Evolutionary conservation across 2,113 vertebrate genomes (phyloP).

Genomic region (Hypanus sabinus): DNA sequence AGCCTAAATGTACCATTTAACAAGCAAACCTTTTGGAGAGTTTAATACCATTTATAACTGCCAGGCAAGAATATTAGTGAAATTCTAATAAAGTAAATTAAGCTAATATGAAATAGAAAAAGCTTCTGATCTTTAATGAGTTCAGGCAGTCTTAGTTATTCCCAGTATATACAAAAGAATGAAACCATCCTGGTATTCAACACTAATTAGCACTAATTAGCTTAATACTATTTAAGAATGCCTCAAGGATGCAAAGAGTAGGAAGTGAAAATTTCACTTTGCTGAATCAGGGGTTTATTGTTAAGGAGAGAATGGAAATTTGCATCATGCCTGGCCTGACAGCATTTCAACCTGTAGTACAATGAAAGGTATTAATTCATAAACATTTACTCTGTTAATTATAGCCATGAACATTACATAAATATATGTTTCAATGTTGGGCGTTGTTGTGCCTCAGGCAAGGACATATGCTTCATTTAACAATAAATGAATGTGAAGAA

Average conservation of each 20-base stretch:
- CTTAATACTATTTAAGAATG: constrained; percentile 1
- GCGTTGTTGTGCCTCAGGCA: not conserved
- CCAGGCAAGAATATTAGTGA: not conserved
- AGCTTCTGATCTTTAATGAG: constrained; percentile 28
- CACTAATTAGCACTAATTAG: constrained; percentile 34
- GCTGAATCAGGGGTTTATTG: constrained; percentile 1
- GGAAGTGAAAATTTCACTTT: constrained; percentile 6
- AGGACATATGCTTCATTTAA: not conserved
- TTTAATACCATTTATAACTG: not conserved
- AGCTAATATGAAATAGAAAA: not conserved
- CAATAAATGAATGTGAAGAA: not conserved
- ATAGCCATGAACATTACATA: not conserved
- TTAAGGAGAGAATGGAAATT: not conserved
- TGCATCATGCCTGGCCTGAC: not conserved
- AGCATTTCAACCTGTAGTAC: not conserved
- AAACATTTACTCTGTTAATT: constrained; percentile 11
- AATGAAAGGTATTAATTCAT: constrained; percentile 14
- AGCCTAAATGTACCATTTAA: not conserved
- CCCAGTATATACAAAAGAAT: not conserved
- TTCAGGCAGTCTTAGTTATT: not conserved
- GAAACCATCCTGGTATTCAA: constrained; percentile 10
- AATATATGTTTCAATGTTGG: not conserved
- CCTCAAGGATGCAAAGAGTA: constrained; percentile 1
- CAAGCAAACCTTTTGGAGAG: not conserved
- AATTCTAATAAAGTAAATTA: constrained; percentile 14